These are phyloP conservation scores for Peromyscus maniculatus DNA, from an alignment of 2,113 vertebrate genomes.

Conservation along the genomic window DNA sequence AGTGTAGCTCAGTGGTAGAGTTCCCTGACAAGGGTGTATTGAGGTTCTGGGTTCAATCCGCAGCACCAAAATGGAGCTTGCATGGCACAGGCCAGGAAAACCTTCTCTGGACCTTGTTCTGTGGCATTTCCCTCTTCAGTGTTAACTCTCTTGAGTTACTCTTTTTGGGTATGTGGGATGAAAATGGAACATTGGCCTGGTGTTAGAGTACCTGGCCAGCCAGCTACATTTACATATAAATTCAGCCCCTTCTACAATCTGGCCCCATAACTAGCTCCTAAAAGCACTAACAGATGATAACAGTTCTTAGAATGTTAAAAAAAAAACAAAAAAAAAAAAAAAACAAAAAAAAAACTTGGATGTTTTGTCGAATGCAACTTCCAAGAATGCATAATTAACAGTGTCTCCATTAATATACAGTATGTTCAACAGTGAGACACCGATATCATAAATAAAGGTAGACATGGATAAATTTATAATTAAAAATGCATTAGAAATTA, in stretches of 20 bases:
- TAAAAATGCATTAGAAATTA: slow-evolving; percentile 88
- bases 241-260: slow-evolving; percentile 28
- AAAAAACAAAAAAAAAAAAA: slow-evolving; percentile 64
- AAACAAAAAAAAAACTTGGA: slow-evolving; percentile 70
- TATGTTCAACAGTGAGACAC: slow-evolving; percentile 82
- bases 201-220: background rate
- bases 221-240: slow-evolving; percentile 31
- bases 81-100: background rate
- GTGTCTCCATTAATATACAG: slow-evolving; percentile 83
- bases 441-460: slow-evolving; percentile 85
- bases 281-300: slow-evolving; percentile 69
- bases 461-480: slow-evolving; percentile 87
- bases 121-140: slow-evolving; percentile 53
- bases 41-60: background rate
- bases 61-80: background rate
- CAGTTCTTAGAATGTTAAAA: slow-evolving; percentile 68
- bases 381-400: slow-evolving; percentile 86
- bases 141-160: slow-evolving; percentile 42
- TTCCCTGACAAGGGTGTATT: background rate
- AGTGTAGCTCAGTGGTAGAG: background rate
- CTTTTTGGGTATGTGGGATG: slow-evolving; percentile 40
- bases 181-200: slow-evolving; percentile 36
- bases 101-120: slow-evolving; percentile 21
- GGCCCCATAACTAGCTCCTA: slow-evolving; percentile 26
- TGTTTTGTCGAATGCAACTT: slow-evolving; percentile 82